phyloP scores from a whole-genome alignment of 2,113 vertebrate genomes.

The Candoia aspera region DNA sequence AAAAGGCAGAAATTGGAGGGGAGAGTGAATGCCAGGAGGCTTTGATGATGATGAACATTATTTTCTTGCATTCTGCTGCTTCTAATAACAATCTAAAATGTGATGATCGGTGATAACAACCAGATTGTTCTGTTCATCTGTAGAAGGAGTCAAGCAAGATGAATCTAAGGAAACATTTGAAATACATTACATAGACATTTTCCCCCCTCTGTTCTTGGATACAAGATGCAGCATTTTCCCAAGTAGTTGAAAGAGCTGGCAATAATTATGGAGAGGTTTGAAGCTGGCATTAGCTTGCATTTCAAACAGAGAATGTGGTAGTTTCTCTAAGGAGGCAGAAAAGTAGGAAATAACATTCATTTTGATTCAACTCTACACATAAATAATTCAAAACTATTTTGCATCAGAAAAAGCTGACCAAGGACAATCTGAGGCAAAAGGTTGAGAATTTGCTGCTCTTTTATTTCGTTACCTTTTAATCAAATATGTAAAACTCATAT shows the following conservation, averaged over 20 bases:
- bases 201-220: neutral
- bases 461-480: slow-evolving; percentile 24
- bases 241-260: slow-evolving; percentile 39
- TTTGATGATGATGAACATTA: neutral
- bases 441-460: slow-evolving; percentile 26
- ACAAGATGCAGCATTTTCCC: slow-evolving; percentile 22
- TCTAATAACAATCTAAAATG: neutral
- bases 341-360: slow-evolving; percentile 55
- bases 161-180: neutral
- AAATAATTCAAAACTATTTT: slow-evolving; percentile 35
- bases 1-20: neutral
- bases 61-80: neutral
- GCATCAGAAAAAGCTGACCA: slow-evolving; percentile 3
- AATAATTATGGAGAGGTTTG: slow-evolving; percentile 32
- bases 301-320: slow-evolving; percentile 40
- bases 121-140: neutral
- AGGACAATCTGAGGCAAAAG: slow-evolving; percentile 34
- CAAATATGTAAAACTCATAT: slow-evolving; percentile 1
- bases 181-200: slow-evolving; percentile 23
- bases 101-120: neutral
- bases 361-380: slow-evolving; percentile 19
- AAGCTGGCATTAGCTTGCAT: slow-evolving; percentile 39
- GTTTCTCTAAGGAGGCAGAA: slow-evolving; percentile 49
- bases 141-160: neutral
- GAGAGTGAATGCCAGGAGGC: neutral